phyloP scores from a whole-genome alignment of 2,113 vertebrate species.

The Toxostoma redivivum region DNA sequence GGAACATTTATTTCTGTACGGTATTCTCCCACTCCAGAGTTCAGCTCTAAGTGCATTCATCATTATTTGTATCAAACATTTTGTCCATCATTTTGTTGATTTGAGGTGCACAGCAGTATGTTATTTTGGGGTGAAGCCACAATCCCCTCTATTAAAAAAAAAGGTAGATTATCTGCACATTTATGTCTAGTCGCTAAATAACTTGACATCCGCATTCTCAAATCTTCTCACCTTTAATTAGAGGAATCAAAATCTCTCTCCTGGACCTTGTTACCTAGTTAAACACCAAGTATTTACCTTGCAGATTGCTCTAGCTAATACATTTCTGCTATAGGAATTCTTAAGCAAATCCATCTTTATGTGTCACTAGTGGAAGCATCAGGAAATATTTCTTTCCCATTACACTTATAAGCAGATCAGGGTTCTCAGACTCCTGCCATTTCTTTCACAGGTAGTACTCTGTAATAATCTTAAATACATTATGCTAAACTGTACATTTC shows the following conservation, averaged over 20 bases:
- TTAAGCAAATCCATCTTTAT: not conserved
- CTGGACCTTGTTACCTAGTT: not conserved
- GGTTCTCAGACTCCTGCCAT: not conserved
- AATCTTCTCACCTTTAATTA: not conserved
- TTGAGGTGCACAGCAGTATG: not conserved
- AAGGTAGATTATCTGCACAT: not conserved
- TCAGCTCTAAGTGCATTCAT: not conserved
- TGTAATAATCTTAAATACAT: not conserved
- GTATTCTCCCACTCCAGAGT: not conserved
- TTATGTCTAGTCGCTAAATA: not conserved
- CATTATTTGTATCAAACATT: not conserved
- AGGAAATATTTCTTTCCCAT: not conserved
- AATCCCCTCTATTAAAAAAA: not conserved
- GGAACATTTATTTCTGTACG: not conserved
- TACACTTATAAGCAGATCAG: not conserved
- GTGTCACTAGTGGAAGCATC: not conserved
- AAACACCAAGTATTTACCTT: not conserved
- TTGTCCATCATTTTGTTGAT: not conserved
- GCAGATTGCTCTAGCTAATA: not conserved
- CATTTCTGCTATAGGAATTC: not conserved
- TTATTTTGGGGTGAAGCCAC: not conserved
- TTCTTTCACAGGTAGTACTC: not conserved
- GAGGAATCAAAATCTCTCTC: not conserved
- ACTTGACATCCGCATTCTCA: not conserved
- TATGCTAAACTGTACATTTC: not conserved